Base-by-base conservation (phyloP, 2,113 vertebrate species). In the Chauna torquata region DNA sequence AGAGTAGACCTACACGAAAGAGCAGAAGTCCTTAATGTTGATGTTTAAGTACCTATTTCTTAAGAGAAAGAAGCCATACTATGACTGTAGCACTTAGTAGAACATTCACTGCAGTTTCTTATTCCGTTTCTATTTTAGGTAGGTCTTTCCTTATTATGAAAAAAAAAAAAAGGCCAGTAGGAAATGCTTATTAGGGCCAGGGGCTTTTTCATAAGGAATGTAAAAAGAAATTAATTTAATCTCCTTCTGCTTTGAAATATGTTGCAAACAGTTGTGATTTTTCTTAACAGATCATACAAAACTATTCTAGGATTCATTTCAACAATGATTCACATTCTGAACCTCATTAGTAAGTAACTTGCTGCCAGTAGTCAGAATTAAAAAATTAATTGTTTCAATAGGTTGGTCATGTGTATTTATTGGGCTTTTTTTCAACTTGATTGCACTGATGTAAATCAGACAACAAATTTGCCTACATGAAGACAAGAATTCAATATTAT, bases 241-340 rank as follows among this genome's bases (percentile, higher is more conserved):
- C 30, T 88, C 72, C 78, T 92, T 92, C 50, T 84, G 32, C 58
- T 88, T 76, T 86, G 52, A 94, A 93, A 90, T 86, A 82, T 16
- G 27, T 64, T 65, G 72, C 61, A 86, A 94, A 93, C 40, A 93
- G 52, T 65, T 75, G 80, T 55, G 34, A 91, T 89, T 95, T 96
- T 95, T 61, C 81, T 65, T 70, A 89, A 84, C 19, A 68, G 40
- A 40, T 71, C 86, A 75, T 47, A 86, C n/a, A 81, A 93, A 94
- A 92, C 59, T 90, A 52, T 71, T 88, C 71, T 92, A 83, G 27
- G 30, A 96, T 79, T 91, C 8, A 69, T 91, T 89, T 95, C 61
- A 88, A 90, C 74, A 84, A 42, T 68, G 93, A 87, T 57, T 96
- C 55, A 71, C 36, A 78, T 59, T 36, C 76, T 62, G 57, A 87